Conservation (phyloP, 1,140 invertebrate species). For the Drosophila busckii region DNA sequence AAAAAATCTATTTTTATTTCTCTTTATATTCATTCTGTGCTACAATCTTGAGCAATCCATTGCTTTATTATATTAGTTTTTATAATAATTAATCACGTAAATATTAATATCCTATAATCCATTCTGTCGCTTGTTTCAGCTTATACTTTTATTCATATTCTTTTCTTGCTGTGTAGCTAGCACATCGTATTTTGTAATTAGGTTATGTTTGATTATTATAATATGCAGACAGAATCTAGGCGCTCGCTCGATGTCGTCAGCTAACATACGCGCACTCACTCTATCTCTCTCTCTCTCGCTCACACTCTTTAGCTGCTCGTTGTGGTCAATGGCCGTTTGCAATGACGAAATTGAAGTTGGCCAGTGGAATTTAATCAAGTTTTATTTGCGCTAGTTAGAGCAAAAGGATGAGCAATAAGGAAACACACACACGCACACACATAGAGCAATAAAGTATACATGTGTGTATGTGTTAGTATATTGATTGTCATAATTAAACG, state of each 20-base stretch:
- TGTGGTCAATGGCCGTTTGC: constrained; percentile 38
- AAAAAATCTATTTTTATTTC: no score
- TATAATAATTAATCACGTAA: no score
- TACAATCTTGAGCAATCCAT: no score
- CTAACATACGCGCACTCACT: not conserved
- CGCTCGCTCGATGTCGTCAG: constrained; percentile 10
- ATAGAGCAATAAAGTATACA: constrained; percentile 25
- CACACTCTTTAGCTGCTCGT: not conserved
- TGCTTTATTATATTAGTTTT: no score
- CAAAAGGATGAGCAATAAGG: constrained; percentile 62
- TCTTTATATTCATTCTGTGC: no score
- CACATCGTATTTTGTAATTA: constrained; percentile 45
- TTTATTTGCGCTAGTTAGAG: constrained; percentile 67
- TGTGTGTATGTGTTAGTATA: constrained; percentile 22
- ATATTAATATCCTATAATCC: no score
- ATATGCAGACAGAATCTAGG: constrained; percentile 40
- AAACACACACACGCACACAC: constrained; percentile 4
- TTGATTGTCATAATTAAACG: constrained; percentile 77
- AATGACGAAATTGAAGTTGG: constrained; percentile 54
- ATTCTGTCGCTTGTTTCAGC: no score
- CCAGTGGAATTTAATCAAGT: constrained; percentile 76
- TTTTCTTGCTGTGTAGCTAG: constrained; percentile 11
- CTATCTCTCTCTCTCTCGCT: not conserved
- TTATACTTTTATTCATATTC: not conserved
- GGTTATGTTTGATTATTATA: constrained; percentile 73